Conservation (phyloP, 2,888 invertebrate species). For the Taenaris catops region DNA sequence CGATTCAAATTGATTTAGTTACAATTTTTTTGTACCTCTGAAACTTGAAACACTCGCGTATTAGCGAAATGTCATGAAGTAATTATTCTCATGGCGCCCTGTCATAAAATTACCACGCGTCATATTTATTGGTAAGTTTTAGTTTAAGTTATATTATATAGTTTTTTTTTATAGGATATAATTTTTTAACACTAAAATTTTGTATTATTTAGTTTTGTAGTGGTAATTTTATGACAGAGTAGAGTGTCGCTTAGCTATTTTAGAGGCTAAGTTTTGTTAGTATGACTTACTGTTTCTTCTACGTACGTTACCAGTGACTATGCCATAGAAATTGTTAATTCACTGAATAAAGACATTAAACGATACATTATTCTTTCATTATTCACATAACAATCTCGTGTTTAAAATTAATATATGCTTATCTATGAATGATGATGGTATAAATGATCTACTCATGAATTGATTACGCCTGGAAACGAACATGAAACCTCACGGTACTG, state of each 20-base stretch:
- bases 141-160: constrained; percentile 11
- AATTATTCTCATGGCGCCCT: no score
- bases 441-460: no score
- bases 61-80: not conserved
- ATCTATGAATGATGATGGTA: no score
- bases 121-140: constrained; percentile 11
- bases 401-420: no score
- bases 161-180: constrained; percentile 4
- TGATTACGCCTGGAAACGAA: no score
- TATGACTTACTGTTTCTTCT: constrained; percentile 41
- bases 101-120: constrained; percentile 11
- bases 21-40: no score
- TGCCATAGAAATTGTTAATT: constrained; percentile 74
- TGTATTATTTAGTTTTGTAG: constrained; percentile 1
- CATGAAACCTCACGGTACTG: no score
- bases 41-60: no score
- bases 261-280: constrained; percentile 54
- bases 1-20: no score
- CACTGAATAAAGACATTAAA: constrained; percentile 63
- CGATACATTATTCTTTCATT: constrained; percentile 33
- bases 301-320: constrained; percentile 74
- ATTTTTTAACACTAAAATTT: constrained; percentile 6
- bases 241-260: constrained; percentile 21
- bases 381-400: no score
- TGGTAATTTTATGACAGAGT: constrained; percentile 14